phyloP scores from a whole-genome alignment of 2,888 invertebrate genomes.

The Hololepta plana region DNA sequence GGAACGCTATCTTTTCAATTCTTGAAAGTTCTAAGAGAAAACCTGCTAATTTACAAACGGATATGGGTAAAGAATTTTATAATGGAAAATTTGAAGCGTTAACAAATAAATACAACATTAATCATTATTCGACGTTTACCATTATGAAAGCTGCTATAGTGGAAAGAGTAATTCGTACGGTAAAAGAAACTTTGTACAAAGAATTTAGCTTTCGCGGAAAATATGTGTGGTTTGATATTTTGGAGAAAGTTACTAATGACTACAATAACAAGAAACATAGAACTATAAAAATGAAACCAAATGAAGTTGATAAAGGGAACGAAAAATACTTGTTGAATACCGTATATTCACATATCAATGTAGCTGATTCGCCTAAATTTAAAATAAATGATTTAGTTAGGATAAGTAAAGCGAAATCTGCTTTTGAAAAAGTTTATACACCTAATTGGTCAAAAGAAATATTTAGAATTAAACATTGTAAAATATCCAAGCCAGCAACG shows the following conservation, averaged over 20 bases:
- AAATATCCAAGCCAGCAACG: constrained; percentile 5
- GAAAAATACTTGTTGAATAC: constrained; percentile 3
- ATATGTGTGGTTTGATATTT: constrained; percentile 3
- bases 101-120: constrained; percentile 11
- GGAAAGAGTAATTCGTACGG: constrained; percentile 8
- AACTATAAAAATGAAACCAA: constrained; percentile 6
- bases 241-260: constrained; percentile 3
- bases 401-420: constrained; percentile 4
- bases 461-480: constrained; percentile 6
- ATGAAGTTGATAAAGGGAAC: background rate
- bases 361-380: constrained; percentile 5
- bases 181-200: constrained; percentile 4
- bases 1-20: background rate
- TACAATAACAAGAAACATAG: constrained; percentile 5
- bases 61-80: constrained; percentile 15
- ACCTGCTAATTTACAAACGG: constrained; percentile 13
- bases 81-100: constrained; percentile 11
- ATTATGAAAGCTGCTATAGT: constrained; percentile 11
- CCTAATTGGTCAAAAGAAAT: constrained; percentile 8
- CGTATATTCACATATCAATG: constrained; percentile 6
- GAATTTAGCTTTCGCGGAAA: constrained; percentile 3
- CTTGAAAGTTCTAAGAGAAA: constrained; percentile 1
- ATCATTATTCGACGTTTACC: constrained; percentile 8
- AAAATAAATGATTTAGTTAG: constrained; percentile 5
- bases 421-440: constrained; percentile 6